phyloP scores from a whole-genome alignment of 2,113 vertebrate genomes.

The Nerophis lumbriciformis region DNA sequence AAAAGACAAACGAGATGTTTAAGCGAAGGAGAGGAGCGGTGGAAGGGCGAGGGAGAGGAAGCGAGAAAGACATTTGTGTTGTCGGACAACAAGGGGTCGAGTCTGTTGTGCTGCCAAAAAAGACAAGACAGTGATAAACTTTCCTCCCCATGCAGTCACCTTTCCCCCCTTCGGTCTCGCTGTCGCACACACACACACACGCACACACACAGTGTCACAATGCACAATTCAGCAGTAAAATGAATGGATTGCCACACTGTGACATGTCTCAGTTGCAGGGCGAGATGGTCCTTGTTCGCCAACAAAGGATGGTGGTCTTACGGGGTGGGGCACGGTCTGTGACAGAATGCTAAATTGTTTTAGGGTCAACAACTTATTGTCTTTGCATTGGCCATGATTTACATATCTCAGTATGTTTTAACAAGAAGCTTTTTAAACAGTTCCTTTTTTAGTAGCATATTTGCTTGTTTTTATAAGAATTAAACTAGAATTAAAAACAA shows the following conservation, averaged over 20 bases:
- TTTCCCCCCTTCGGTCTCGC: conserved; percentile 53
- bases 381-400: conserved; percentile 58
- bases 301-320: conserved; percentile 76
- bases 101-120: conserved; percentile 72
- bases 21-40: conserved; percentile 45
- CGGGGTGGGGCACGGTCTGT: conserved; percentile 67
- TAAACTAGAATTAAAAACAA: not conserved
- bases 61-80: conserved; percentile 68
- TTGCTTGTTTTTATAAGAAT: not conserved
- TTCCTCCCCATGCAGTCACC: conserved; percentile 74
- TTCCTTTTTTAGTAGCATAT: conserved; percentile 6
- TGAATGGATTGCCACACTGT: conserved; percentile 82
- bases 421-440: conserved; percentile 22
- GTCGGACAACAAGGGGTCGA: conserved; percentile 69
- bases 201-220: conserved; percentile 46
- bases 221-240: conserved; percentile 76
- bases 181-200: conserved; percentile 27
- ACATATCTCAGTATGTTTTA: conserved; percentile 33
- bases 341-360: conserved; percentile 81
- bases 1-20: conserved; percentile 72
- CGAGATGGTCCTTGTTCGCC: conserved; percentile 67
- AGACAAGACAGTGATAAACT: conserved; percentile 87
- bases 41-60: conserved; percentile 34
- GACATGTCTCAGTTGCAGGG: conserved; percentile 74
- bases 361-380: conserved; percentile 75